These are phyloP conservation scores for Gadus chalcogrammus DNA, from an alignment of 2,113 vertebrate genomes.

Conservation along the genomic window DNA sequence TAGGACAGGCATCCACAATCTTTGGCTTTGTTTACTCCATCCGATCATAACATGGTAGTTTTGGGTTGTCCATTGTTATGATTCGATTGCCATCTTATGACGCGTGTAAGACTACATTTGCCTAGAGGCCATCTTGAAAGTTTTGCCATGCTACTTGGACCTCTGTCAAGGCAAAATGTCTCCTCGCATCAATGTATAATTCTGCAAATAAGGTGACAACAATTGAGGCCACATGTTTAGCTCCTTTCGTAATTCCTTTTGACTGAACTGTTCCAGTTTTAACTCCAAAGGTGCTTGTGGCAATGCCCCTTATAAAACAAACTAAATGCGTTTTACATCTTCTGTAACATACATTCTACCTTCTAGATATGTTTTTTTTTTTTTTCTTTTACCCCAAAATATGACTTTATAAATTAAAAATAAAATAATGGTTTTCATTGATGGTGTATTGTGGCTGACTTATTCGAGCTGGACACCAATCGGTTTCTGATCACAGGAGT, in stretches of 20 bases:
- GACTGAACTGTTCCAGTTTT: constrained; percentile 25
- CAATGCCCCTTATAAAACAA: constrained; percentile 12
- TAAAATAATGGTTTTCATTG: constrained; percentile 26
- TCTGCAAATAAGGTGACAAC: constrained; percentile 33
- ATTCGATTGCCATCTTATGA: constrained; percentile 36
- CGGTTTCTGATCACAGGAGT: too few species aligned
- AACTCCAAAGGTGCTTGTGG: constrained; percentile 9
- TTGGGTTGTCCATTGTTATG: too few species aligned
- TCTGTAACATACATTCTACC: constrained; percentile 26
- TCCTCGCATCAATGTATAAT: constrained; percentile 20
- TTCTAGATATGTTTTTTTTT: constrained; percentile 19
- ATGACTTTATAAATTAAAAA: constrained; percentile 59
- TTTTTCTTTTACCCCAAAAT: constrained; percentile 22
- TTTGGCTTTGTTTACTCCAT: constrained; percentile 4
- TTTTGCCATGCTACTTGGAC: constrained; percentile 6
- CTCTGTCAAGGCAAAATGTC: constrained; percentile 29
- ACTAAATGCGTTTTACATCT: constrained; percentile 11
- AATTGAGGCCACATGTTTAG: constrained; percentile 28
- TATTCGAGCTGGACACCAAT: too few species aligned
- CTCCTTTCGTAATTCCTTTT: constrained; percentile 15
- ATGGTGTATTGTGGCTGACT: not conserved
- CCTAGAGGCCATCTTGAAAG: constrained; percentile 22
- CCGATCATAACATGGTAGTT: too few species aligned
- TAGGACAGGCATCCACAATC: constrained; percentile 10
- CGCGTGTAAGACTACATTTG: constrained; percentile 21